Percentiles rank a stretch among this genome's conserved stretches.
These are phyloP conservation scores for Odontocerum albicorne DNA, from an alignment of 2,888 invertebrate species.

Conservation along the genomic window DNA sequence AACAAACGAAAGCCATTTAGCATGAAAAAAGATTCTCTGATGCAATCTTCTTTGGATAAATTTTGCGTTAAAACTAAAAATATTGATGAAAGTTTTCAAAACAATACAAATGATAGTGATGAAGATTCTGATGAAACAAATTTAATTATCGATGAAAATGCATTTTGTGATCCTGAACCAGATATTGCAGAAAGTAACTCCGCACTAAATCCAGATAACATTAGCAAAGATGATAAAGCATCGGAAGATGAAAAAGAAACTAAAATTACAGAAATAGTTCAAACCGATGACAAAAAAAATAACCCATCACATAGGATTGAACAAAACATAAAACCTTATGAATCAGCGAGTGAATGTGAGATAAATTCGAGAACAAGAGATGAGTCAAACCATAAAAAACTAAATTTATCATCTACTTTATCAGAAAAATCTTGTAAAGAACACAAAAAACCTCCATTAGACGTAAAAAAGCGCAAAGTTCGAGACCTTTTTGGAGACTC, in stretches of 20 bases:
- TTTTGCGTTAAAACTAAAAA: constrained; percentile 48
- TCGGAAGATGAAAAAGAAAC: not conserved
- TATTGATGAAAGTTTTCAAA: constrained; percentile 34
- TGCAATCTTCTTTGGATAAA: constrained; percentile 53
- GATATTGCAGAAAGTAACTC: constrained; percentile 40
- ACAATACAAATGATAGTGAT: constrained; percentile 40
- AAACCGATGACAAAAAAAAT: too few relatives aligned
- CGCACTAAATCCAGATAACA: constrained; percentile 12
- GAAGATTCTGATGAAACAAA: constrained; percentile 46
- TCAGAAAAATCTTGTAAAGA: not conserved
- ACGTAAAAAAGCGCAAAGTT: constrained; percentile 45
- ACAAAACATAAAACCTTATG: too few relatives aligned
- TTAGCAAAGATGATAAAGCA: constrained; percentile 9
- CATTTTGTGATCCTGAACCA: constrained; percentile 41
- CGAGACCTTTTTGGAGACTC: constrained; percentile 58
- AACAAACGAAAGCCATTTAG: constrained; percentile 52
- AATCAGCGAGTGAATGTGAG: too few relatives aligned
- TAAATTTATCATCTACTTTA: not conserved
- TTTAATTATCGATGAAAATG: constrained; percentile 47
- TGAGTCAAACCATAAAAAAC: not conserved
- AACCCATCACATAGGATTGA: too few relatives aligned
- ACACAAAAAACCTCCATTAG: not conserved
- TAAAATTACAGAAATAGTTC: too few relatives aligned
- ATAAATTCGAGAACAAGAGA: too few relatives aligned
- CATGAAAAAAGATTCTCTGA: constrained; percentile 53